These are phyloP conservation scores for Drosophila tanythrix DNA, from an alignment of 2,888 invertebrate genomes.

Conservation along the genomic window DNA sequence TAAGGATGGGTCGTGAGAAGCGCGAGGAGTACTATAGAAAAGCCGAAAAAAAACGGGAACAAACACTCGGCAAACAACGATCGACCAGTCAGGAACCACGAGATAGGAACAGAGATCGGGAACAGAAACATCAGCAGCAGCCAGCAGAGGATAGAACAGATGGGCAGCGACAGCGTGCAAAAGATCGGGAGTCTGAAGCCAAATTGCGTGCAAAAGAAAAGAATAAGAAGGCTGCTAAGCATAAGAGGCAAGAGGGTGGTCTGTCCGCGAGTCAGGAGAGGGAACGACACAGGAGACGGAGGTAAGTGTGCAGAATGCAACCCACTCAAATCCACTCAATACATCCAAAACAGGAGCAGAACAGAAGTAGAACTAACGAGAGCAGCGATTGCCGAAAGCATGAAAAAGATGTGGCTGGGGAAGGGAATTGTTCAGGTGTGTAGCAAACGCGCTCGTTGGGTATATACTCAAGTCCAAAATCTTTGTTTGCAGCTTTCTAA, in stretches of 20 bases:
- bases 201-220: conserved; percentile 6
- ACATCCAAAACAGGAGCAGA: conserved; percentile 1
- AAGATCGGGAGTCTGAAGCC: conserved; percentile 24
- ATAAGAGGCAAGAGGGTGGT: conserved; percentile 40
- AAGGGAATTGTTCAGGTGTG: conserved; percentile 7
- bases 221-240: background rate
- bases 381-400: conserved; percentile 2
- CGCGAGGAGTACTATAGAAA: conserved; percentile 21
- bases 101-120: conserved; percentile 13
- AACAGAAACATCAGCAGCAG: conserved; percentile 14
- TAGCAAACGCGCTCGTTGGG: background rate
- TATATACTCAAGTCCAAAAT: background rate
- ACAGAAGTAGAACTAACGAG: conserved; percentile 5
- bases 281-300: conserved; percentile 1
- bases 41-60: conserved; percentile 41
- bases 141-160: background rate
- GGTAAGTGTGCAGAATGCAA: conserved; percentile 1
- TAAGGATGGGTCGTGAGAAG: conserved; percentile 17
- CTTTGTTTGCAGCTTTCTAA: background rate
- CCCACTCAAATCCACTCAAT: background rate
- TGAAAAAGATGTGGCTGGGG: background rate
- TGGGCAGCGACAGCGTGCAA: background rate
- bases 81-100: conserved; percentile 36
- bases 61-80: conserved; percentile 12
- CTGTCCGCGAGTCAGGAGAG: background rate